These are phyloP conservation scores for Sebastes melanostomus DNA, from an alignment of 2,797 vertebrate species.

Conservation along the genomic window DNA sequence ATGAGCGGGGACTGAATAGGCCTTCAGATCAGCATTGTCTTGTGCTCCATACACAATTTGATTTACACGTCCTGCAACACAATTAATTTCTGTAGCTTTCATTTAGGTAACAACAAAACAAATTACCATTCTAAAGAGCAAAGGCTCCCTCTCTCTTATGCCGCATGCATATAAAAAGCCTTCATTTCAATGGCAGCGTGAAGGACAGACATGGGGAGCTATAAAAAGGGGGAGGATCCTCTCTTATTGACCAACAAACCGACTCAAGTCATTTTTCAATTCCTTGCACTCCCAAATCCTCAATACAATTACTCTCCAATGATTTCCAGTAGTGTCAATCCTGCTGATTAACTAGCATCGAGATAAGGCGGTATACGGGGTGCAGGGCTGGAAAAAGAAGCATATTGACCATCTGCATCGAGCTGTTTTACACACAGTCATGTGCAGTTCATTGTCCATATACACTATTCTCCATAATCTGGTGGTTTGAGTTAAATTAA, in stretches of 20 bases:
- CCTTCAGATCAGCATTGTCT: constrained; percentile 72
- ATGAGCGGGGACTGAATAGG: constrained; percentile 56
- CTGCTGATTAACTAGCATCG: constrained; percentile 67
- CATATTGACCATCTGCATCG: constrained; percentile 56
- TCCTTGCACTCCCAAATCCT: constrained; percentile 66
- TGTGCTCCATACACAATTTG: constrained; percentile 62
- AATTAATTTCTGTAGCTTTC: constrained; percentile 73
- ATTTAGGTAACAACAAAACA: constrained; percentile 66
- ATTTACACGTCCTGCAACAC: constrained; percentile 68
- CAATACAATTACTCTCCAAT: constrained; percentile 74
- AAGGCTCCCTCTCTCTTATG: constrained; percentile 32
- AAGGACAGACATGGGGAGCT: constrained; percentile 5
- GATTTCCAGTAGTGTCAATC: constrained; percentile 77
- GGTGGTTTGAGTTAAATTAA: not conserved
- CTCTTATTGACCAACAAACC: constrained; percentile 68
- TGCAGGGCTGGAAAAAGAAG: constrained; percentile 49
- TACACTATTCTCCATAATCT: not conserved
- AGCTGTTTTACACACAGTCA: constrained; percentile 41
- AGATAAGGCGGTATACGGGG: constrained; percentile 52
- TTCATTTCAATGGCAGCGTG: constrained; percentile 45
- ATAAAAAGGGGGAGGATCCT: constrained; percentile 39
- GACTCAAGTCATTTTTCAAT: constrained; percentile 71
- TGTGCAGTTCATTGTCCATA: not conserved
- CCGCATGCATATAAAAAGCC: constrained; percentile 61
- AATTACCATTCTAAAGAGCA: constrained; percentile 71